These are phyloP conservation scores for Mactromeris polynyma DNA, from an alignment of 2,888 invertebrate genomes.

Conservation along the genomic window DNA sequence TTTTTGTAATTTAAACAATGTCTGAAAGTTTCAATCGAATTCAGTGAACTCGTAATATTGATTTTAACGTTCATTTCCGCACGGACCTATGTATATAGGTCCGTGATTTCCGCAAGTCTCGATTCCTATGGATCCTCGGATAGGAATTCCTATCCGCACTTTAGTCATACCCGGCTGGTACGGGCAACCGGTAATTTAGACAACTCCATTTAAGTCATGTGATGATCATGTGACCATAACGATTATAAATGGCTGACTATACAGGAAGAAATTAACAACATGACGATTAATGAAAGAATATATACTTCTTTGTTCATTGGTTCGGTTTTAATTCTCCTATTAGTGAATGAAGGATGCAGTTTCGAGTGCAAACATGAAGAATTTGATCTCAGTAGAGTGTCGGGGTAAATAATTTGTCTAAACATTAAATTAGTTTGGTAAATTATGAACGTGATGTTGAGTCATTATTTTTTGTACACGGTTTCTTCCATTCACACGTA, in stretches of 20 bases:
- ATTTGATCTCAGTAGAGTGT: constrained; percentile 20
- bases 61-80: too few species aligned
- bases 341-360: neutral
- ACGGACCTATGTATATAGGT: too few species aligned
- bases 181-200: neutral
- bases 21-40: too few species aligned
- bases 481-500: too few species aligned
- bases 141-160: too few species aligned
- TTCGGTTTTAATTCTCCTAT: neutral
- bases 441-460: constrained; percentile 19
- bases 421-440: neutral
- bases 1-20: too few species aligned
- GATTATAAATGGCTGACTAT: constrained; percentile 56
- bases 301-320: neutral
- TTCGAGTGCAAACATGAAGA: constrained; percentile 42
- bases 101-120: too few species aligned
- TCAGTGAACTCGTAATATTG: too few species aligned
- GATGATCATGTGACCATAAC: constrained; percentile 62
- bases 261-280: constrained; percentile 34
- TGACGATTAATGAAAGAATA: neutral
- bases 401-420: constrained; percentile 28
- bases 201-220: constrained; percentile 40
- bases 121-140: too few species aligned
- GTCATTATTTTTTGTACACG: neutral
- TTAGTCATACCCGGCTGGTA: neutral